A percentile compares a stretch with the other conserved stretches of the same genome.
Evolutionary conservation across 2,113 vertebrate genomes (phyloP).

Genomic region (Chinchilla lanigera): DNA sequence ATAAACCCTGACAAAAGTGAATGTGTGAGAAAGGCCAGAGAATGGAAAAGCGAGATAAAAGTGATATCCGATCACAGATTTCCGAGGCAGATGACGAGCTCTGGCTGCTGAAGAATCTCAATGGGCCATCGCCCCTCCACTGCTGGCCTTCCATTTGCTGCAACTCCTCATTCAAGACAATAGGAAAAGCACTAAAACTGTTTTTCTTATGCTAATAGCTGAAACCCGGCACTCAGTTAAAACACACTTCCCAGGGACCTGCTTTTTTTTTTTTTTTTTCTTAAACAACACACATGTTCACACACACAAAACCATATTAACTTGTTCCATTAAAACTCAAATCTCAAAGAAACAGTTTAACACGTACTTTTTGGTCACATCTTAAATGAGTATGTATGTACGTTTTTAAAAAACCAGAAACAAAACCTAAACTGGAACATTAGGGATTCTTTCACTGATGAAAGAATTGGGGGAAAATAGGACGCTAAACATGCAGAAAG

Average conservation of each 20-base stretch:
- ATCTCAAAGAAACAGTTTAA: conserved; percentile 83
- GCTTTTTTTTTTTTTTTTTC: conserved; percentile 48
- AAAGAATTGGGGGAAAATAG: conserved; percentile 19
- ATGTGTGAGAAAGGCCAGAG: conserved; percentile 89
- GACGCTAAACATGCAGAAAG: not conserved
- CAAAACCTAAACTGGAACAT: conserved; percentile 54
- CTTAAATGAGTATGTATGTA: conserved; percentile 73
- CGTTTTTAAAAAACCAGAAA: conserved; percentile 70
- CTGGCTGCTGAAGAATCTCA: conserved; percentile 92
- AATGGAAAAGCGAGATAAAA: conserved; percentile 94
- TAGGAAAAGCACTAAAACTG: conserved; percentile 96
- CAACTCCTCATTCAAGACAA: conserved; percentile 97
- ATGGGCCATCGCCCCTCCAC: conserved; percentile 94
- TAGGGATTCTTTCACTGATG: not conserved
- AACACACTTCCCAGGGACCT: conserved; percentile 89
- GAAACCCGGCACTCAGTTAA: conserved; percentile 91
- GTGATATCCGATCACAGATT: conserved; percentile 93
- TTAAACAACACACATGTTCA: conserved; percentile 69
- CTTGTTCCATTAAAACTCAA: conserved; percentile 86
- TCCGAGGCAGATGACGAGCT: conserved; percentile 91
- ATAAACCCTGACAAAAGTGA: conserved; percentile 91
- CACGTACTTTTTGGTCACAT: conserved; percentile 77
- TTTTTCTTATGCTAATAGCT: conserved; percentile 98
- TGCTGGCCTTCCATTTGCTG: conserved; percentile 92
- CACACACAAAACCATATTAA: conserved; percentile 80